A percentile compares a stretch with the other conserved stretches of the same genome.
Evolutionary conservation across 2,797 vertebrate species (phyloP).

Genomic region (Gouania willdenowi): DNA sequence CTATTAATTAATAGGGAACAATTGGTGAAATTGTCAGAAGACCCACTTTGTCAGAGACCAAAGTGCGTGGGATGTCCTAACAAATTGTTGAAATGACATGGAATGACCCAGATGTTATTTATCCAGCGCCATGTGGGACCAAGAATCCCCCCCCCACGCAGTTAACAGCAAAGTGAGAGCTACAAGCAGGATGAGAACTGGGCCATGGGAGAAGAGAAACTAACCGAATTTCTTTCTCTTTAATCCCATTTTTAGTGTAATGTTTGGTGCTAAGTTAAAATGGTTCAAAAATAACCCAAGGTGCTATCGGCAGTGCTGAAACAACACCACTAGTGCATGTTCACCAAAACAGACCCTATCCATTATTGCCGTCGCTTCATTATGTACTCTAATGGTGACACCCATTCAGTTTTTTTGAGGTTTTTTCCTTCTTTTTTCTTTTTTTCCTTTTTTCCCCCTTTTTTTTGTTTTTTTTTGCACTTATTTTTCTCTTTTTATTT

Average conservation of each 20-base stretch:
- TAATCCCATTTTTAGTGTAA: constrained; percentile 70
- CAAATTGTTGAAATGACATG: too few species aligned
- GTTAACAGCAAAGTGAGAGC: constrained; percentile 20
- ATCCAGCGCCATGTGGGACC: constrained; percentile 6
- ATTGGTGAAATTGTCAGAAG: too few species aligned
- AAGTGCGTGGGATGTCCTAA: too few species aligned
- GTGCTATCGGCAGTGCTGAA: constrained; percentile 66
- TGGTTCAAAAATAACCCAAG: constrained; percentile 45
- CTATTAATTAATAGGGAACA: too few species aligned
- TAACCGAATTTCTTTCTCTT: constrained; percentile 37
- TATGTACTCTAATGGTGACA: constrained; percentile 35
- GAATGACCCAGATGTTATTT: too few species aligned
- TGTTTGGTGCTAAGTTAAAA: constrained; percentile 83
- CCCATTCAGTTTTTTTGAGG: constrained; percentile 11
- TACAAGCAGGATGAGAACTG: constrained; percentile 64
- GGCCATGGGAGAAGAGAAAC: constrained; percentile 62
- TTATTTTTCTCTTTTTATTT: too few species aligned
- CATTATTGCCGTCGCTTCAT: constrained; percentile 36
- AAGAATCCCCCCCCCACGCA: constrained; percentile 13
- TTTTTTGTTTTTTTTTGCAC: too few species aligned
- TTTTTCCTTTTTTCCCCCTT: too few species aligned
- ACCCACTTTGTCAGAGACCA: too few species aligned
- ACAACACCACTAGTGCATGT: constrained; percentile 61
- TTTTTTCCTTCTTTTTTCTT: too few species aligned
- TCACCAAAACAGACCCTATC: constrained; percentile 38